Conservation (phyloP, 2,888 invertebrate genomes). For the Anaspis maculata region DNA sequence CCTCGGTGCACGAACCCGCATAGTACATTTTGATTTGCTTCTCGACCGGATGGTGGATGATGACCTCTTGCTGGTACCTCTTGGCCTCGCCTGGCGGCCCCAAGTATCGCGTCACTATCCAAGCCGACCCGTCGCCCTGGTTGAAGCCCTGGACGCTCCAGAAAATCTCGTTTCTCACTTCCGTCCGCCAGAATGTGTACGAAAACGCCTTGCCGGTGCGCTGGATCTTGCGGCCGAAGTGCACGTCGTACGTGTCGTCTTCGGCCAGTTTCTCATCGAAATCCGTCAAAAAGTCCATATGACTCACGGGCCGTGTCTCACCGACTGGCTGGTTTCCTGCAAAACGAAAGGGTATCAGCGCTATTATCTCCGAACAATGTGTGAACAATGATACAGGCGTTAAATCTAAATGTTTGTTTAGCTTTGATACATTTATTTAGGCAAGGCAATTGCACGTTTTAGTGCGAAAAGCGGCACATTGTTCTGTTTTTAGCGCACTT, state of each 20-base stretch:
- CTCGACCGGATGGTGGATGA: conserved; percentile 34
- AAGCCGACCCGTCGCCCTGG: conserved; percentile 27
- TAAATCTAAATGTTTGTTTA: no score
- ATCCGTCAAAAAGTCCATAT: conserved; percentile 19
- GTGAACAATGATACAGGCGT: no score
- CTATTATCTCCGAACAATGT: no score
- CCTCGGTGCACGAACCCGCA: conserved; percentile 29
- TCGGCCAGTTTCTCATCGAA: conserved; percentile 24
- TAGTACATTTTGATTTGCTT: conserved; percentile 36
- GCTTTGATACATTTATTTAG: no score
- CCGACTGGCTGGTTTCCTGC: no score
- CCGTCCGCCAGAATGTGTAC: conserved; percentile 38
- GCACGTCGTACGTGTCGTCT: conserved; percentile 29
- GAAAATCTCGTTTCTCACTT: conserved; percentile 35
- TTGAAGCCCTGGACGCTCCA: conserved; percentile 40
- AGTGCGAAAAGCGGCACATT: no score
- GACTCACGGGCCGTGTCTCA: no score
- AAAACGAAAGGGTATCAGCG: no score
- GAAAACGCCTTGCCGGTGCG: conserved; percentile 36
- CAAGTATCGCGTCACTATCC: conserved; percentile 36
- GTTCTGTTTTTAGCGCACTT: no score
- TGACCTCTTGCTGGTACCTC: conserved; percentile 34
- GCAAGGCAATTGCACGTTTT: no score
- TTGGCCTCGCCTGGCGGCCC: conserved; percentile 30
- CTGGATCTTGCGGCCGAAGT: conserved; percentile 31